Evolutionary conservation across 2,888 invertebrate species (phyloP).

Genomic region (Orchesellides sinensis): DNA sequence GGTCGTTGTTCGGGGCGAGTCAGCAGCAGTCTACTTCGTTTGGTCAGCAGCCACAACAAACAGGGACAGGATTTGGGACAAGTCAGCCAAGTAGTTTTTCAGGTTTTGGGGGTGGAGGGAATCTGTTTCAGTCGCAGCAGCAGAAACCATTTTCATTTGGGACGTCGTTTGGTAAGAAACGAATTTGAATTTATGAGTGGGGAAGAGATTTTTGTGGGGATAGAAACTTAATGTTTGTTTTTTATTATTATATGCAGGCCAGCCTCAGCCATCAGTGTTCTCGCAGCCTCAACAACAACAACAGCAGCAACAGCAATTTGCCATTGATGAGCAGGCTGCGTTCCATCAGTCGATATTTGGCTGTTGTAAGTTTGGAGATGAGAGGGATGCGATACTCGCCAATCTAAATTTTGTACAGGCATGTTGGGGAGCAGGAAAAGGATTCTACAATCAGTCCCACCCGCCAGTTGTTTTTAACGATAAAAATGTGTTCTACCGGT

Average conservation of each 20-base stretch:
- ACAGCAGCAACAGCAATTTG: constrained; percentile 76
- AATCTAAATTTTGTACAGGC: constrained; percentile 97
- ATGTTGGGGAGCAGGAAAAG: constrained; percentile 89
- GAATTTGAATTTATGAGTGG: too few species aligned
- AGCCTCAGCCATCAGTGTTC: constrained; percentile 14
- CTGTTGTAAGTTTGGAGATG: constrained; percentile 94
- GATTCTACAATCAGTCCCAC: constrained; percentile 87
- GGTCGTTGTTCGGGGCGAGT: constrained; percentile 23
- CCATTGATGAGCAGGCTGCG: constrained; percentile 82
- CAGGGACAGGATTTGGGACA: neutral
- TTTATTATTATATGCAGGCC: neutral
- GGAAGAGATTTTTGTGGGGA: neutral
- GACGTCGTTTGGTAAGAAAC: neutral
- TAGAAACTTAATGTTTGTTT: neutral
- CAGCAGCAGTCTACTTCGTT: constrained; percentile 26
- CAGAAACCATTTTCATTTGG: constrained; percentile 1
- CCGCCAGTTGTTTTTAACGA: constrained; percentile 90
- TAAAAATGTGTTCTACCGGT: constrained; percentile 93
- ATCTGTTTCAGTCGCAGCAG: too few species aligned
- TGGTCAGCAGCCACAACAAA: constrained; percentile 6
- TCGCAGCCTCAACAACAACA: constrained; percentile 65
- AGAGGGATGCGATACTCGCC: constrained; percentile 93
- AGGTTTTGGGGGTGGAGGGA: neutral
- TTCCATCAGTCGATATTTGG: constrained; percentile 86
- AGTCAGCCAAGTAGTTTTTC: neutral